phyloP scores from a whole-genome alignment of 2,113 vertebrate genomes.

The Chlorodrepanis virens region DNA sequence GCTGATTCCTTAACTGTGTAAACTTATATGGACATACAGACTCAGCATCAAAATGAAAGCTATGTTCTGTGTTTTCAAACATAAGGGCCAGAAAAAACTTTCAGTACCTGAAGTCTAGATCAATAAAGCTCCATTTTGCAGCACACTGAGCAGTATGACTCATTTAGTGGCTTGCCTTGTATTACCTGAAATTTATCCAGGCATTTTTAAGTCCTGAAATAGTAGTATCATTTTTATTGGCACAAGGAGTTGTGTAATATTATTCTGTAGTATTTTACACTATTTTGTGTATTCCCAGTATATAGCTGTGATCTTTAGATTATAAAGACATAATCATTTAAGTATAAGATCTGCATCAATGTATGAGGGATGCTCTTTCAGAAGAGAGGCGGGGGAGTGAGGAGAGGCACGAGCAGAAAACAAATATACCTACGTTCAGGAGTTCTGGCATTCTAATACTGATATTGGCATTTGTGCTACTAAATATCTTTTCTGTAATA shows the following conservation, averaged over 20 bases:
- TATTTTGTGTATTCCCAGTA: not conserved
- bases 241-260: not conserved
- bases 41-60: not conserved
- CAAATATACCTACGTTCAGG: not conserved
- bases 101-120: not conserved
- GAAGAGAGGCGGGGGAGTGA: not conserved
- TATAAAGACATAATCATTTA: not conserved
- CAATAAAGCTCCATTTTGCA: not conserved
- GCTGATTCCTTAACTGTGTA: not conserved
- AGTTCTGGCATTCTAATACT: not conserved
- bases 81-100: not conserved
- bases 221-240: not conserved
- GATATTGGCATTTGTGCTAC: not conserved
- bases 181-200: not conserved
- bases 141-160: not conserved
- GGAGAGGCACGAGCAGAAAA: rapidly evolving
- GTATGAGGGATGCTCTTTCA: not conserved
- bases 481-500: not conserved
- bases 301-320: not conserved
- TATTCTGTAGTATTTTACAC: not conserved
- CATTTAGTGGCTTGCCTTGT: not conserved
- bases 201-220: not conserved
- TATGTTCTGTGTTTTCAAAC: not conserved
- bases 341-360: not conserved
- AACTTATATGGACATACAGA: not conserved